Evolutionary conservation across 2,888 invertebrate species (phyloP), one percentile per base, ranked within the genome.

Genomic region (Sicus ferrugineus): DNA sequence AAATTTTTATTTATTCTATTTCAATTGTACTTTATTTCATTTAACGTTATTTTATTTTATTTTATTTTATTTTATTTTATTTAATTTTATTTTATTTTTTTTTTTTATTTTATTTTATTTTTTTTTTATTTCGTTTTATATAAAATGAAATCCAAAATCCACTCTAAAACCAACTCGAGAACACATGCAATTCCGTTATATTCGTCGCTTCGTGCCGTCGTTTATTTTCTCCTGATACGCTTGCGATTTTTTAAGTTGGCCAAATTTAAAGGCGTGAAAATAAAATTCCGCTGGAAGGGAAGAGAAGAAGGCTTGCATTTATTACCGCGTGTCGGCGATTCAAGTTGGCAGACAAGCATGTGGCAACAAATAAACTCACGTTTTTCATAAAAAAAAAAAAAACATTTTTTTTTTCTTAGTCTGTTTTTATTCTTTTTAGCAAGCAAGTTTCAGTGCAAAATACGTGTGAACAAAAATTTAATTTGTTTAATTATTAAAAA

Each of bases 401-500:
- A 34, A 34, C n/a, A 30, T 58, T 30, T 14, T 16, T 16, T 48
- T 28, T 63, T 28, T 23, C 26, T 23, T n/a, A 0, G 0, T 63
- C 46, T 19, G 30, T 50, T 48, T 50, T n/a, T 16, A 34, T 9
- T 56, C 30, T 56, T 16, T 56, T n/a, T 26, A 6, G 38, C 23
- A 16, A 14, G 38, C 21, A 21, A 52, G 21, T 50, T 48, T 48
- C 9, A 11, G 2, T 42, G 14, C 26, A 30, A 58, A 58, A 31
- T 48, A 67, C 67, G 59, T 59, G 67, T 59, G 67, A 62, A 61
- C 38, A 52, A 31, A 61, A 68, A 68, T 61, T 68, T 50, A 68
- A 68, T 68, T 68, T 68, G 68, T 68, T 68, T 61, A 68, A 68
- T 68, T 68, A 68, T 68, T 68, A 52, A 68, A 68, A 62, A n/a